phyloP scores from a whole-genome alignment of 2,888 invertebrate genomes.

The Apodemia hepburni region DNA sequence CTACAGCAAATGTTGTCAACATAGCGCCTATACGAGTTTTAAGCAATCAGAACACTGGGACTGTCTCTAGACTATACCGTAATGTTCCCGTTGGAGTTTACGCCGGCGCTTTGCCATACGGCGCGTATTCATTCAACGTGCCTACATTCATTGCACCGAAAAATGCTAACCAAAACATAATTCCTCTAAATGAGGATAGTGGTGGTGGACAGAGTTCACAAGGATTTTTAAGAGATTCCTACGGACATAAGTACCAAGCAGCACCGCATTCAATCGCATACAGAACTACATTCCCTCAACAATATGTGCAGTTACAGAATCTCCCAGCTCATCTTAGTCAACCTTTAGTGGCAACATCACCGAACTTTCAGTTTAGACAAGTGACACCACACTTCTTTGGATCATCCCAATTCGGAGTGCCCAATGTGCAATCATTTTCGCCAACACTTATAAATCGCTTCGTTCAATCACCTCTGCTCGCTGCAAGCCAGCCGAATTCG shows the following conservation, averaged over 20 bases:
- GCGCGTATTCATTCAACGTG: constrained; percentile 55
- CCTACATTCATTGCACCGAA: constrained; percentile 49
- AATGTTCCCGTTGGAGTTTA: constrained; percentile 55
- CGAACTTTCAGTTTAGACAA: constrained; percentile 49
- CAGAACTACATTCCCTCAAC: constrained; percentile 56
- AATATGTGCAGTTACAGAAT: constrained; percentile 61
- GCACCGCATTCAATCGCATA: constrained; percentile 53
- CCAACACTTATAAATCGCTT: constrained; percentile 32
- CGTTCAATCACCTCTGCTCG: neutral
- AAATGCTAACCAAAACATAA: constrained; percentile 38
- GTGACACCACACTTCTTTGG: constrained; percentile 48
- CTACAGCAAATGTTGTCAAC: constrained; percentile 40
- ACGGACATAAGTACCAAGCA: constrained; percentile 60
- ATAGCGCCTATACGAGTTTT: constrained; percentile 39
- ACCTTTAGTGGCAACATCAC: constrained; percentile 50
- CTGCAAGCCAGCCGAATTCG: neutral
- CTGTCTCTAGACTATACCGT: constrained; percentile 55
- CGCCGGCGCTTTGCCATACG: constrained; percentile 60
- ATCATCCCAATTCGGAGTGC: constrained; percentile 49
- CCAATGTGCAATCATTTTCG: constrained; percentile 43
- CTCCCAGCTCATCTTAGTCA: constrained; percentile 64
- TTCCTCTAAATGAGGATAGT: constrained; percentile 52
- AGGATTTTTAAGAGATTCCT: constrained; percentile 61
- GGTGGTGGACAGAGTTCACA: constrained; percentile 46
- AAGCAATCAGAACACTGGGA: constrained; percentile 55